Base-by-base conservation (phyloP, 2,797 vertebrate species). In the Hemibagrus guttatus region DNA sequence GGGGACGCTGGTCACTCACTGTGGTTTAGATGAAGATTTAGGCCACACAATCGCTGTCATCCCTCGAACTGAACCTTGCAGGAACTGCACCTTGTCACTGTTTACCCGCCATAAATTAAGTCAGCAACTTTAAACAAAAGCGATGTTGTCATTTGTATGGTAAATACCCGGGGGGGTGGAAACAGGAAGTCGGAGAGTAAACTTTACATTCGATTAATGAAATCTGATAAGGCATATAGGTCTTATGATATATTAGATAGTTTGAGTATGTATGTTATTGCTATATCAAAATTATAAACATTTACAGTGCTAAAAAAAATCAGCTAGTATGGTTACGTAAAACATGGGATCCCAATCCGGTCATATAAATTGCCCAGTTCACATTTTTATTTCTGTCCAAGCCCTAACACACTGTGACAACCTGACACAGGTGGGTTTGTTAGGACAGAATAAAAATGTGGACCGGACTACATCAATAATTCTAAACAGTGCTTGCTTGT, bases 21-120 rank as follows among this genome's bases (percentile, higher is more conserved):
- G 92, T 31, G 93, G 93, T 94, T 95, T 94, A 94, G 93, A 95
- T 93, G 92, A 93, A 94, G 93, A 95, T 90, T 95, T 93, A 95
- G 94, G 92, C 92, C 93, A 93, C 93, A 94, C 95, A 92, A 95
- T 95, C 91, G 91, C 93, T 93, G 93, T 93, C 93, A 23, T 91
- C 92, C 84, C 88, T 74, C 86, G 81, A 26, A 39, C 31, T 79
- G 31, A 87, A 86, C 84, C 66, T 46, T 72, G 39, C 28, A 31
- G 82, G 82, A 78, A 23, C 54, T 78, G 31, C 4, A 59, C 58
- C 63, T 68, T 86, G 72, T 63, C 89, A 91, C 87, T 87, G 87
- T 75, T 86, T 86, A 86, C 87, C 56, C 52, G 85, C 52, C 13
- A 87, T 89, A 49, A 42, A 74, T 86, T 87, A 85, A 89, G 82